A percentile compares a stretch with the other conserved stretches of the same genome.
Evolutionary conservation across 1,140 invertebrate species (phyloP).

Genomic region (Olivierus martensii): DNA sequence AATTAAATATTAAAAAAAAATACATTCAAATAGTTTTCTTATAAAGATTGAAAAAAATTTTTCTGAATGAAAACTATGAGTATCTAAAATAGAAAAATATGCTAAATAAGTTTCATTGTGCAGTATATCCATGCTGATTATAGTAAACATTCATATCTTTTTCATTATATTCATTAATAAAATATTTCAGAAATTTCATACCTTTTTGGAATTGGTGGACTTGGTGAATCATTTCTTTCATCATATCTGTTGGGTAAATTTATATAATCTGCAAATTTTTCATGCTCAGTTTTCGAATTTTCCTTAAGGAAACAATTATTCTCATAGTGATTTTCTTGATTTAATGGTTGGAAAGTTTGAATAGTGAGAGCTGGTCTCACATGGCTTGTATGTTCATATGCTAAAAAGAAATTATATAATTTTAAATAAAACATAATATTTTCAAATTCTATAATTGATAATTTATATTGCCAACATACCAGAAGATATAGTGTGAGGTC

Average conservation of each 20-base stretch:
- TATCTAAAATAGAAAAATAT: too few species aligned
- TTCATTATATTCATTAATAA: not conserved
- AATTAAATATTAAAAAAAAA: too few species aligned
- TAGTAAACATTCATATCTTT: too few species aligned
- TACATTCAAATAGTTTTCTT: too few species aligned
- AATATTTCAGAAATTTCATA: constrained; percentile 5
- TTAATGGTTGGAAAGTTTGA: constrained; percentile 65
- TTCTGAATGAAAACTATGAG: too few species aligned
- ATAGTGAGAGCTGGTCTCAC: constrained; percentile 70
- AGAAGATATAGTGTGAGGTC: constrained; percentile 15
- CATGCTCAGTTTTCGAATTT: not conserved
- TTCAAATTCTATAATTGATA: not conserved
- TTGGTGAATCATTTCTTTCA: constrained; percentile 2
- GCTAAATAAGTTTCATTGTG: too few species aligned
- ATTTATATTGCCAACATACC: not conserved
- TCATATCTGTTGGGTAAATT: not conserved
- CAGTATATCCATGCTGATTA: too few species aligned
- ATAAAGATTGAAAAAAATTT: too few species aligned
- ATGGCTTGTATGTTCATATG: constrained; percentile 64
- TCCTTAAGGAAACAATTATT: not conserved
- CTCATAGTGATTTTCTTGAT: not conserved
- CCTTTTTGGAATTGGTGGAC: constrained; percentile 8
- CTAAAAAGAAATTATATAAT: constrained; percentile 29
- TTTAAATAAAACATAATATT: not conserved
- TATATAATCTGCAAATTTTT: not conserved